phyloP scores from a whole-genome alignment of 2,797 vertebrate species.

The Momotus momota region DNA sequence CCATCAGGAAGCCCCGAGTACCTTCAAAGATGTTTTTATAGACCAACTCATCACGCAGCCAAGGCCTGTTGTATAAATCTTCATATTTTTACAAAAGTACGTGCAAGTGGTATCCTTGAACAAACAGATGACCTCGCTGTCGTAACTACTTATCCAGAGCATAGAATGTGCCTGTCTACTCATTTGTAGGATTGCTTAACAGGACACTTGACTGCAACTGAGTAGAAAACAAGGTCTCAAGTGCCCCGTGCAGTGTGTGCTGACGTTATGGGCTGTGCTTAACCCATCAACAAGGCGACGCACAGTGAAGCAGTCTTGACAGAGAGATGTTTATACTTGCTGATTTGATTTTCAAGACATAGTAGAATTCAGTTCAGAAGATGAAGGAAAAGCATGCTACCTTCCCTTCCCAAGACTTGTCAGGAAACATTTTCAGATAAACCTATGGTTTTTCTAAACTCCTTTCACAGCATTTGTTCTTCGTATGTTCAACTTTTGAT shows the following conservation, averaged over 20 bases:
- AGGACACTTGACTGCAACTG: neutral
- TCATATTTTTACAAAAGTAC: neutral
- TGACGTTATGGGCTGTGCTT: fast-evolving
- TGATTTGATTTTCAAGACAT: neutral
- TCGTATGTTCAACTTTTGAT: neutral
- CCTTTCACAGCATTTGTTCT: neutral
- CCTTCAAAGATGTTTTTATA: neutral
- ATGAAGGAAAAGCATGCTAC: neutral
- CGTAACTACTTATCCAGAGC: neutral
- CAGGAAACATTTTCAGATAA: neutral
- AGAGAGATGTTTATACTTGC: neutral
- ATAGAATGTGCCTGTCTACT: neutral
- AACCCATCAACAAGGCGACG: neutral
- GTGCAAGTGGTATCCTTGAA: neutral
- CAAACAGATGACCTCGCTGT: neutral
- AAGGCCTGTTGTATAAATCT: neutral
- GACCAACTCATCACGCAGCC: neutral
- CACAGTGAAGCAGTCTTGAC: neutral
- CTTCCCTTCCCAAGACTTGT: neutral
- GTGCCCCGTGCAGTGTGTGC: neutral
- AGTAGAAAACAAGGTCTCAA: neutral
- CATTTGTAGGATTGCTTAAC: neutral
- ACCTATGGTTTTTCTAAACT: neutral
- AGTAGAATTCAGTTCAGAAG: neutral
- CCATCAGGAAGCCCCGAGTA: neutral